A percentile compares a stretch with the other conserved stretches of the same genome.
Evolutionary conservation across 2,888 invertebrate genomes (phyloP).

Genomic region (Chloroclysta siterata): DNA sequence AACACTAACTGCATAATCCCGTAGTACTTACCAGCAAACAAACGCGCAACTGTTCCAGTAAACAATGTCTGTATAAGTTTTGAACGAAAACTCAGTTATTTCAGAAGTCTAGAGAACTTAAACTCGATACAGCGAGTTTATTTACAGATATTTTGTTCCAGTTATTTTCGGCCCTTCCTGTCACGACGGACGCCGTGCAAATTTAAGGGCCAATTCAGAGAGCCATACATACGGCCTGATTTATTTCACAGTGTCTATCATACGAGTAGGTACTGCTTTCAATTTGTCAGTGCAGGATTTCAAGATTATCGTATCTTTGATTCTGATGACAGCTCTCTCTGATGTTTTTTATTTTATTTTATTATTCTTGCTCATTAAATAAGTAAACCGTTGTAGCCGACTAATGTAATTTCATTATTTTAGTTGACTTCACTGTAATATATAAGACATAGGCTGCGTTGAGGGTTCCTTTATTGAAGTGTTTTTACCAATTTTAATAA

Average conservation of each 20-base stretch:
- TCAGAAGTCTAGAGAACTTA: constrained; percentile 47
- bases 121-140: constrained; percentile 66
- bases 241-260: neutral
- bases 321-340: neutral
- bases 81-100: constrained; percentile 23
- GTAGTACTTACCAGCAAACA: constrained; percentile 15
- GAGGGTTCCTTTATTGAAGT: no score
- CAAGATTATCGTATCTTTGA: neutral
- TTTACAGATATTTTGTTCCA: constrained; percentile 79
- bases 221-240: constrained; percentile 33
- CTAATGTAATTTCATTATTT: neutral
- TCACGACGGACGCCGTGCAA: constrained; percentile 75
- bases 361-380: no score
- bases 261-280: neutral
- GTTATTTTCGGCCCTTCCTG: constrained; percentile 81
- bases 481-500: no score
- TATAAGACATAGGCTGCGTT: no score
- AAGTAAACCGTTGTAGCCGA: no score
- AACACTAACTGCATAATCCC: neutral
- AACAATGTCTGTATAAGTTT: constrained; percentile 26
- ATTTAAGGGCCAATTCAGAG: constrained; percentile 68
- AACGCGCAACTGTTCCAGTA: constrained; percentile 21
- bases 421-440: no score
- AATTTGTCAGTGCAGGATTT: neutral
- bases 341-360: no score